Evolutionary conservation across 2,797 vertebrate genomes (phyloP), one percentile per base, ranked within the genome.

Genomic region (Paratrypauchen microcephalus): DNA sequence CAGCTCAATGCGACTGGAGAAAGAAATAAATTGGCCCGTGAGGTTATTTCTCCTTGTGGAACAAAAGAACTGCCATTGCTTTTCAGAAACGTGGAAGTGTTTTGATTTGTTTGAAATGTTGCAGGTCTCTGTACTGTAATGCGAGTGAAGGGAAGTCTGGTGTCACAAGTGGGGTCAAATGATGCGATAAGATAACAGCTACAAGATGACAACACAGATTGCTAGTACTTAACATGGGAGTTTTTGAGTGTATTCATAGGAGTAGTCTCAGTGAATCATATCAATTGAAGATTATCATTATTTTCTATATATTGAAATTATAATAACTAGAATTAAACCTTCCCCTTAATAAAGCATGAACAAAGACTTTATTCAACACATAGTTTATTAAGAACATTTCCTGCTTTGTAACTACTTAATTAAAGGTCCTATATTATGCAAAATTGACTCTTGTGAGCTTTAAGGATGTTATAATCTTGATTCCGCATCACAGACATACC

Each of bases 1-100:
- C 67, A 41, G 45, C 68, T 85, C 61, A 86, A 82, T 77, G 71
- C 56, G 80, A 73, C 66, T 45, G 8, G 45, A 65, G 23, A 75
- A 19, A 19, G 55, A 57, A 70, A 68, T 81, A 72, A 76, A 85
- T 72, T 59, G 30, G 63, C 69, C 55, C 6, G 2, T 69, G 24
- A 65, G 58, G 21, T 66, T 57, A 60, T 77, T 74, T 50, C 55
- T 5, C 48, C 15, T 0, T 0, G 28, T 52, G 66, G 39, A 59
- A 82, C 79, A 77, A 83, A 81, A 26, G 12, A 73, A 57, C 23
- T 76, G 71, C 74, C 75, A 65, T 48, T 61, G 9, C 28, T 23
- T 69, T 7, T 48, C 30, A 72, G 50, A 71, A 71, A 78, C 66
- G 55, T 32, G 12, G 23, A 48, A 61, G 15, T 69, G 55, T 68